These are phyloP conservation scores for Neofelis nebulosa DNA, from an alignment of 2,113 vertebrate species.

Conservation along the genomic window DNA sequence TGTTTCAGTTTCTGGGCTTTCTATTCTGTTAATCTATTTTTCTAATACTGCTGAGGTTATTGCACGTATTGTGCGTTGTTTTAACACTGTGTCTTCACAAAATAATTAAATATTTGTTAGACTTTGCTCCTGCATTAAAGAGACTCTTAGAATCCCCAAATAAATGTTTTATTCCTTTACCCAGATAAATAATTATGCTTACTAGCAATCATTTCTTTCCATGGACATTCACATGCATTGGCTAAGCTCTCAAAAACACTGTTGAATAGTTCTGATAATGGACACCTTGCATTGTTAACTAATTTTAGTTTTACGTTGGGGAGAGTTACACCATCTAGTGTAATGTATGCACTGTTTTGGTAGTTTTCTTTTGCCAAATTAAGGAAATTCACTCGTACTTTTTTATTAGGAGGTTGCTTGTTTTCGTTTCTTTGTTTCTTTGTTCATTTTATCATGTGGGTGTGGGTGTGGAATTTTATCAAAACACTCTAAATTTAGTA, in stretches of 20 bases:
- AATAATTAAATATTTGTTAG: neutral
- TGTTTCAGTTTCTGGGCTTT: neutral
- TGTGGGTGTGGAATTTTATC: neutral
- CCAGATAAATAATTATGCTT: neutral
- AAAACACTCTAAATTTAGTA: neutral
- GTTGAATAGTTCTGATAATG: neutral
- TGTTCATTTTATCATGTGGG: neutral
- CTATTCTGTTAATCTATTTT: neutral
- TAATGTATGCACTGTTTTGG: neutral
- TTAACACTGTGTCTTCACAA: neutral
- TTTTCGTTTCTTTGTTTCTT: neutral
- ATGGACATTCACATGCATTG: neutral
- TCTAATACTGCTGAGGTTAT: neutral
- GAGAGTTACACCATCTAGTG: neutral
- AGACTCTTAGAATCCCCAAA: neutral
- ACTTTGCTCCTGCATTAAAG: neutral
- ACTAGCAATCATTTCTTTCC: neutral
- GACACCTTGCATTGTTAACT: neutral
- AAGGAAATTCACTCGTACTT: neutral
- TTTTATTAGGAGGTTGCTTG: neutral
- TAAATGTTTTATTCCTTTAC: neutral
- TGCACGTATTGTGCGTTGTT: neutral
- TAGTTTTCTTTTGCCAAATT: neutral
- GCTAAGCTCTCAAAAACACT: neutral
- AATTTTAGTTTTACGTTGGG: neutral